Evolutionary conservation across 2,797 vertebrate genomes (phyloP).

Genomic region (Microhierax caerulescens): DNA sequence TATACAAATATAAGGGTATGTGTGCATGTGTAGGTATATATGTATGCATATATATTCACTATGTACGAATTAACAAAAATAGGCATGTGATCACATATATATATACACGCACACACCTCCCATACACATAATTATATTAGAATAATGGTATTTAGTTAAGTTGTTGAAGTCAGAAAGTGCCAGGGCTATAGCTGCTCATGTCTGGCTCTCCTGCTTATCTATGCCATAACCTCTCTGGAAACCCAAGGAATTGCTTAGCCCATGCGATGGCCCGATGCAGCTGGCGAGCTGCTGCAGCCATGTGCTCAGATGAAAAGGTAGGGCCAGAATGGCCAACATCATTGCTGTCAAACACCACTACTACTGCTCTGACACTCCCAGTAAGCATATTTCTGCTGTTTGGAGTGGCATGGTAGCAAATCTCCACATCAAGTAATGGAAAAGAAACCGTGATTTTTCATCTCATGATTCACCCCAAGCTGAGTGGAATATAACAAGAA

Average conservation of each 20-base stretch:
- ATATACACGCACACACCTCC: neutral
- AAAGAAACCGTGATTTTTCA: neutral
- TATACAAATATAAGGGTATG: neutral
- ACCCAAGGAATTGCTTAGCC: neutral
- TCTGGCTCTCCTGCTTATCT: neutral
- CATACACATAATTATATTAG: neutral
- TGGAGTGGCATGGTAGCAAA: neutral
- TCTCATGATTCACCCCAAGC: neutral
- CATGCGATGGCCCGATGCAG: accelerated
- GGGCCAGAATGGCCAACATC: neutral
- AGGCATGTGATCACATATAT: neutral
- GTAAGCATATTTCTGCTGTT: neutral
- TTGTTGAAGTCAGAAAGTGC: neutral
- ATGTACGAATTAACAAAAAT: neutral
- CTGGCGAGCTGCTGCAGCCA: neutral
- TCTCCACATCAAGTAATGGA: neutral
- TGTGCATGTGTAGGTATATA: neutral
- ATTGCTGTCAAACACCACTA: neutral
- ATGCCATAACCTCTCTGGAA: neutral
- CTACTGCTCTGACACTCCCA: neutral
- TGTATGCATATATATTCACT: neutral
- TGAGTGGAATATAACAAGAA: neutral
- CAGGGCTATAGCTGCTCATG: neutral
- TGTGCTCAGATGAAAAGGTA: accelerated
- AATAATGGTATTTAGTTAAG: neutral